Percentiles rank a stretch among this genome's conserved stretches.
phyloP scores from a whole-genome alignment of 2,797 vertebrate genomes.

The Xenentodon cancila region DNA sequence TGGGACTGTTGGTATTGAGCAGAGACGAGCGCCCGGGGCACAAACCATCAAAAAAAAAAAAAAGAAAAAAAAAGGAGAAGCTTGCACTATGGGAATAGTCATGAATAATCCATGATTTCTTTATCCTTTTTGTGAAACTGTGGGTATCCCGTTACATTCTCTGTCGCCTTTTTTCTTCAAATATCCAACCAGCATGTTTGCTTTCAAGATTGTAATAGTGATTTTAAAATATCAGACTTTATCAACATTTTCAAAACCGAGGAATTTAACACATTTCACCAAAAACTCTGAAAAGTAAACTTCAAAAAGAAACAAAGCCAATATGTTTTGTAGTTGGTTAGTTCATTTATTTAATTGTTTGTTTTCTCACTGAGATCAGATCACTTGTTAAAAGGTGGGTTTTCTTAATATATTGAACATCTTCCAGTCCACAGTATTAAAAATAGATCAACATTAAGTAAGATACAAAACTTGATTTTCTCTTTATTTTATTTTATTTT shows the following conservation, averaged over 20 bases:
- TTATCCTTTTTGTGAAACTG: slow-evolving; percentile 66
- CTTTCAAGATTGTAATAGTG: slow-evolving; percentile 22
- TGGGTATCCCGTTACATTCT: slow-evolving; percentile 52
- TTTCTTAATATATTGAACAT: no score
- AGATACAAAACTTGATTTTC: no score
- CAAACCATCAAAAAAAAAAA: slow-evolving; percentile 77
- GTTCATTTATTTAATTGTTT: no score
- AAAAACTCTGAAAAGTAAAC: neutral
- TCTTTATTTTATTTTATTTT: no score
- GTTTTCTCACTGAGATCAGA: no score
- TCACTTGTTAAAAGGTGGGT: no score
- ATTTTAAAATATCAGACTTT: slow-evolving; percentile 6
- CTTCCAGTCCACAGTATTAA: no score
- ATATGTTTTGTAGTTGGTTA: no score
- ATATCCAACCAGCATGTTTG: slow-evolving; percentile 42
- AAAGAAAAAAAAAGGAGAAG: slow-evolving; percentile 4
- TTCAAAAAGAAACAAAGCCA: no score
- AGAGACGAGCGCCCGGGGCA: slow-evolving; percentile 71
- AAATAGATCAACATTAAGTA: no score
- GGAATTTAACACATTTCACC: neutral
- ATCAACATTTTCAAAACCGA: neutral
- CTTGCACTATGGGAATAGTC: slow-evolving; percentile 77
- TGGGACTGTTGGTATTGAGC: slow-evolving; percentile 79
- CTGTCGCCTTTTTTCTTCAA: slow-evolving; percentile 39
- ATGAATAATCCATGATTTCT: slow-evolving; percentile 85